Evolutionary conservation across 2,888 invertebrate species (phyloP).

Genomic region (Geophilus truncorum): DNA sequence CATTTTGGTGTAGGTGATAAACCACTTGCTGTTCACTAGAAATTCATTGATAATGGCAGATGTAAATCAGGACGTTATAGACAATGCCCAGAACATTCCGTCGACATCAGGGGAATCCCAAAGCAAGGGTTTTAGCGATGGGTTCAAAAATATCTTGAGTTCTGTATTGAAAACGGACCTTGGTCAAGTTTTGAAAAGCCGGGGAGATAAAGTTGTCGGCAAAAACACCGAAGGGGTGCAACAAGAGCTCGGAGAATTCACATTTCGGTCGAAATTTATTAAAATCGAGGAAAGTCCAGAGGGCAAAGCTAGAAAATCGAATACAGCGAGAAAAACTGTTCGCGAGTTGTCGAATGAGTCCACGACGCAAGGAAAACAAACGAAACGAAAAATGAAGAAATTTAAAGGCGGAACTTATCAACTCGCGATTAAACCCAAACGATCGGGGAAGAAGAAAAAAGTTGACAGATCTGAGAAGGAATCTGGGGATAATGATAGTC

Average conservation of each 20-base stretch:
- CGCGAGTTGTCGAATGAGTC: not conserved
- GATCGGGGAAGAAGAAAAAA: not conserved
- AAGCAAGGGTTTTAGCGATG: not conserved
- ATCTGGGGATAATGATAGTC: not conserved
- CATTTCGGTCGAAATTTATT: not conserved
- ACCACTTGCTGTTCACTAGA: no score
- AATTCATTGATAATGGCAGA: no score
- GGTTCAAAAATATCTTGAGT: constrained; percentile 8
- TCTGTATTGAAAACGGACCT: constrained; percentile 18
- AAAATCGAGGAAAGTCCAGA: not conserved
- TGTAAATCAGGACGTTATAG: not conserved
- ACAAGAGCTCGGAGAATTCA: not conserved
- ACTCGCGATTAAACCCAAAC: not conserved
- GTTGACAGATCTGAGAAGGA: not conserved
- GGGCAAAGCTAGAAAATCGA: not conserved
- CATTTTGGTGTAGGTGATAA: no score
- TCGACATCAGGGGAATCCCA: not conserved
- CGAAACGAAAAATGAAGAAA: not conserved
- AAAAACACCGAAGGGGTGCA: no score
- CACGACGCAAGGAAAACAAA: not conserved
- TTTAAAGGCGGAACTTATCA: constrained; percentile 28
- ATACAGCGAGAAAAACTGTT: not conserved
- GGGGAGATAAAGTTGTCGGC: not conserved
- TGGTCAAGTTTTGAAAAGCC: constrained; percentile 23
- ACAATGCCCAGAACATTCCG: not conserved